Conservation (phyloP, 1,140 invertebrate genomes). For the Periplaneta americana region DNA sequence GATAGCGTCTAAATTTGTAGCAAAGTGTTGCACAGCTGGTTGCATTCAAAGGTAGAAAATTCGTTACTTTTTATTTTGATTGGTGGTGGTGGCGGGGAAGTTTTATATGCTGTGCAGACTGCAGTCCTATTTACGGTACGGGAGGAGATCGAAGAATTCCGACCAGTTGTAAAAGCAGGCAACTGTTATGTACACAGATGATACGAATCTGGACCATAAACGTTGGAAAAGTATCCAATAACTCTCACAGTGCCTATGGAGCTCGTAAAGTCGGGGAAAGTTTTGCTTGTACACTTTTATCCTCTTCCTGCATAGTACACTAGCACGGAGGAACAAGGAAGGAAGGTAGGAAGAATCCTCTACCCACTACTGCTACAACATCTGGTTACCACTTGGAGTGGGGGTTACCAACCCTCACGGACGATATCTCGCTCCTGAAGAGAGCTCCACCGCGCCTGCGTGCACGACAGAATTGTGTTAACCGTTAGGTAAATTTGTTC, state of each 20-base stretch:
- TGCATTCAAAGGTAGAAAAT: too few species aligned
- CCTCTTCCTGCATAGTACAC: background rate
- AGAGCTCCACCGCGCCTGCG: too few species aligned
- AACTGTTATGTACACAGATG: background rate
- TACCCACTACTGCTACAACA: background rate
- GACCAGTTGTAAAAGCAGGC: background rate
- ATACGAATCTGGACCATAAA: background rate
- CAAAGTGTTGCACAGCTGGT: too few species aligned
- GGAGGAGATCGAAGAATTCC: background rate
- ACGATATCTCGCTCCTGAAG: background rate
- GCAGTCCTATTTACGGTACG: background rate
- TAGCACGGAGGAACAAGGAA: background rate
- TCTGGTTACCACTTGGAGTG: background rate
- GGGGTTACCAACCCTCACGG: background rate
- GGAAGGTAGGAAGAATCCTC: background rate
- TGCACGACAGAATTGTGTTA: too few species aligned
- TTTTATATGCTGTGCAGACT: background rate
- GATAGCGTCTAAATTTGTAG: too few species aligned
- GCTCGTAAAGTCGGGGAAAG: background rate
- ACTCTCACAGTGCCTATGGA: background rate
- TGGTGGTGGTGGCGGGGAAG: too few species aligned
- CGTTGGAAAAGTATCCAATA: background rate
- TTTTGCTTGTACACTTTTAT: background rate
- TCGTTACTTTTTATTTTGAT: too few species aligned
- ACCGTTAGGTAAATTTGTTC: too few species aligned